phyloP scores from a whole-genome alignment of 2,113 vertebrate genomes.

The Gulo gulo region DNA sequence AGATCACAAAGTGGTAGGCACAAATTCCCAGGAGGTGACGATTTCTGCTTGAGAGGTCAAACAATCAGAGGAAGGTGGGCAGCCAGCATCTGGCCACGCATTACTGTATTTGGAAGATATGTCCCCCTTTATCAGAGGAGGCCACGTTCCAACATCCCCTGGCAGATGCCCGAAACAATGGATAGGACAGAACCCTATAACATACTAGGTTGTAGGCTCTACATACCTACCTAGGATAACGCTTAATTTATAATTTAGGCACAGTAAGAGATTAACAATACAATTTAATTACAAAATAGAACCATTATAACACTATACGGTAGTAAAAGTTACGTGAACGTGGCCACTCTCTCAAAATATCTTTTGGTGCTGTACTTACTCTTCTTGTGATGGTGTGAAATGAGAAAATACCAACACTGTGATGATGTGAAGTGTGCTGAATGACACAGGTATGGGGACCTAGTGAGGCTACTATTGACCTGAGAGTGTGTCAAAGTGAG shows the following conservation, averaged over 20 bases:
- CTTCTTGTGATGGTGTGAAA: background rate
- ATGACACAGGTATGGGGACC: background rate
- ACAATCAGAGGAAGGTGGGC: background rate
- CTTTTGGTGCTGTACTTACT: background rate
- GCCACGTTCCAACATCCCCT: background rate
- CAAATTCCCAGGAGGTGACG: background rate
- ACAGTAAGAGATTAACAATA: background rate
- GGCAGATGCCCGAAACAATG: background rate
- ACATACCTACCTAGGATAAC: background rate
- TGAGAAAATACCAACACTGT: background rate
- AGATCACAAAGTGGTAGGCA: background rate
- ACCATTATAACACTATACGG: background rate
- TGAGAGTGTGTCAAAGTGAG: background rate
- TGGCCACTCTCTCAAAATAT: background rate
- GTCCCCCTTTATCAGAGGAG: background rate
- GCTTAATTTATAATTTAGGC: background rate
- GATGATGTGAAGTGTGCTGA: background rate
- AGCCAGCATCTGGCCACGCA: no score
- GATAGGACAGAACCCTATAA: background rate
- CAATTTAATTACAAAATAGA: background rate
- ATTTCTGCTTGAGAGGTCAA: background rate
- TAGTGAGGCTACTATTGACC: background rate
- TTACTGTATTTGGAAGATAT: background rate
- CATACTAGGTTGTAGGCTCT: background rate
- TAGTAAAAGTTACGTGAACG: background rate